Evolutionary conservation across 2,113 vertebrate species (phyloP), one percentile per base, ranked within the genome.

Genomic region (Euleptes europaea): DNA sequence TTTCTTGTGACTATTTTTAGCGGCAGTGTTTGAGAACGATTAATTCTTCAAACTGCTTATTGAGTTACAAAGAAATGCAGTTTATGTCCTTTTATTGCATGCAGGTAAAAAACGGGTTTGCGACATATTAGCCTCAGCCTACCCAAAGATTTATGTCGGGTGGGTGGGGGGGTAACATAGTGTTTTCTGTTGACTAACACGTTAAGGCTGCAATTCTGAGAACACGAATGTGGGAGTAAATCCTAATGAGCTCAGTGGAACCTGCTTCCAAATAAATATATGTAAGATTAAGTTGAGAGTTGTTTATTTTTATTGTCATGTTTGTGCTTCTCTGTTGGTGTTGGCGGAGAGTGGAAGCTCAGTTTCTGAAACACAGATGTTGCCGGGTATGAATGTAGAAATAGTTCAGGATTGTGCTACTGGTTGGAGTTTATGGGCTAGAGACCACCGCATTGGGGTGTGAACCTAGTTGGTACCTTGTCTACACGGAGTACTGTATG

Each of bases 1-100:
- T 87, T 31, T 23, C 5, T 84, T 66, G 88, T 57, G 83, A 86
- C 11, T 49, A 54, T 87, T 84, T 92, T 91, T 88, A 78, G 89
- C 82, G 84, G 17, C 84, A 71, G 7, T 91, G 54, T 89, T 91
- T 80, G 83, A 88, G 75, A 76, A 92, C 1, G 78, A 85, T 63
- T 40, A 77, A 76, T 47, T 70, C 90, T 77, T 81, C 44, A 66
- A 0, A 77, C 74, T 92, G 84, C 82, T 54, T 0, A 1, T 71
- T 80, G 49, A 26, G 78, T 57, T n/a, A 70, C 1, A 44, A 78
- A n/a, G 79, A 90, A 63, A 71, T 49, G 5, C 80, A 14, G 49
- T 88, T 91, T 17, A 5, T 88, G 83, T 70, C n/a, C 85, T 66
- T 44, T 82, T 9, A 74, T 84, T 88, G 82, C 47, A 47, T 86